Evolutionary conservation across 2,888 invertebrate genomes (phyloP).

Genomic region (Drosophila kambysellisi): DNA sequence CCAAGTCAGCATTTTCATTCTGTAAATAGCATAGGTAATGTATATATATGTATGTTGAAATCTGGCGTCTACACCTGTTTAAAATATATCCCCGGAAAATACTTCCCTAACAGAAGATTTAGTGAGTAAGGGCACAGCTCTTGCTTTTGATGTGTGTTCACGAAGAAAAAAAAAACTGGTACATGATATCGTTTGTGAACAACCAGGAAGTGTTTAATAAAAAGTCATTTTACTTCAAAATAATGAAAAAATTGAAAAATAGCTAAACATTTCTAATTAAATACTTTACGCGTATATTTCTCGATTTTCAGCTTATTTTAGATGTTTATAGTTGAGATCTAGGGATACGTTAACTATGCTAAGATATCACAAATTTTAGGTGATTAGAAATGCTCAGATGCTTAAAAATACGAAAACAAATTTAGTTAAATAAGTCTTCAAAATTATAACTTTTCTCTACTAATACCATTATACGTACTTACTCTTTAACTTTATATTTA

Average conservation of each 20-base stretch:
- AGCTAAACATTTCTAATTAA: neutral
- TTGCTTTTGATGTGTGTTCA: neutral
- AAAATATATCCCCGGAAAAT: conserved; percentile 61
- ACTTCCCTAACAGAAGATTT: conserved; percentile 17
- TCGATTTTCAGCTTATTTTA: neutral
- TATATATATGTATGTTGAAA: conserved; percentile 16
- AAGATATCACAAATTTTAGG: no score
- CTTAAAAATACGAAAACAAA: neutral
- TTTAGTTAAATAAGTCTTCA: neutral
- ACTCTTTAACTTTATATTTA: neutral
- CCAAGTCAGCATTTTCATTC: conserved; percentile 26
- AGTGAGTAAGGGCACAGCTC: conserved; percentile 16
- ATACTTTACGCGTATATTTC: neutral
- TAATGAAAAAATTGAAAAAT: neutral
- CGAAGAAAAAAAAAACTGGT: neutral
- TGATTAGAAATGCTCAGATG: neutral
- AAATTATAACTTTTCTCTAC: neutral
- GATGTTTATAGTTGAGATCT: neutral
- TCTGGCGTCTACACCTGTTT: conserved; percentile 78
- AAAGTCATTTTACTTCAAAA: neutral
- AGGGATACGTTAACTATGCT: neutral
- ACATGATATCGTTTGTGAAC: neutral
- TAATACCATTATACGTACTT: neutral
- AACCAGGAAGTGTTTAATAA: conserved; percentile 9
- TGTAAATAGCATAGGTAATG: conserved; percentile 49